phyloP scores from a whole-genome alignment of 2,888 invertebrate species.

The Colostygia pectinataria region DNA sequence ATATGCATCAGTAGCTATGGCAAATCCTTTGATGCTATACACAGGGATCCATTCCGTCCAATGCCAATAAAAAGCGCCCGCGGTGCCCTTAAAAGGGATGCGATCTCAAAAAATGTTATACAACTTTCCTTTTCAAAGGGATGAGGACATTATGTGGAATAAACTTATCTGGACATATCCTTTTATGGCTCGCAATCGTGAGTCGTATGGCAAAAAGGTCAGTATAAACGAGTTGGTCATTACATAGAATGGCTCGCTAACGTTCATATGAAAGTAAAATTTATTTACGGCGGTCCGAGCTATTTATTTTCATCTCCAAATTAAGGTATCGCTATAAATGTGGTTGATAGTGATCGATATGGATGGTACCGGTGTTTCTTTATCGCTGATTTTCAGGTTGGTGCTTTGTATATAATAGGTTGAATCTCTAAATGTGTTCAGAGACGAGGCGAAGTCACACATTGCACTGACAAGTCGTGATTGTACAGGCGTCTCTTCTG shows the following conservation, averaged over 20 bases:
- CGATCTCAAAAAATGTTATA: constrained; percentile 72
- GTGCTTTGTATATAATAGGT: too few species aligned
- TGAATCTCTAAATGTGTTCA: too few species aligned
- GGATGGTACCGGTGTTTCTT: constrained; percentile 3
- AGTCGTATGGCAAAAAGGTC: constrained; percentile 67
- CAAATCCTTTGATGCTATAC: constrained; percentile 63
- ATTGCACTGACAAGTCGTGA: too few species aligned
- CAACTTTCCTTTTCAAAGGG: constrained; percentile 80
- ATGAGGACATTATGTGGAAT: constrained; percentile 72
- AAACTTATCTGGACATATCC: constrained; percentile 78
- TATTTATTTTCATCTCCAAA: constrained; percentile 33
- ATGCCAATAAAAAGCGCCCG: constrained; percentile 67
- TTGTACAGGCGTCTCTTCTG: too few species aligned
- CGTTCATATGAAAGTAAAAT: constrained; percentile 68
- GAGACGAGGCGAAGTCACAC: too few species aligned
- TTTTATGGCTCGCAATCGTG: constrained; percentile 71
- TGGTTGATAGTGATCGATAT: constrained; percentile 22
- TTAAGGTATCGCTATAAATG: constrained; percentile 21
- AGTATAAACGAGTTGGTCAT: constrained; percentile 63
- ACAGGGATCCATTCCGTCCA: constrained; percentile 51
- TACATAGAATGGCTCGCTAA: constrained; percentile 66
- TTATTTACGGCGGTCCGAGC: constrained; percentile 49
- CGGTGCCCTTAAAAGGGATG: constrained; percentile 65
- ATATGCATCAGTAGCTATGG: constrained; percentile 56
- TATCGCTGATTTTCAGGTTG: background rate